These are phyloP conservation scores for Rhabditoides inermis DNA, from an alignment of 2,888 invertebrate genomes.

Conservation along the genomic window DNA sequence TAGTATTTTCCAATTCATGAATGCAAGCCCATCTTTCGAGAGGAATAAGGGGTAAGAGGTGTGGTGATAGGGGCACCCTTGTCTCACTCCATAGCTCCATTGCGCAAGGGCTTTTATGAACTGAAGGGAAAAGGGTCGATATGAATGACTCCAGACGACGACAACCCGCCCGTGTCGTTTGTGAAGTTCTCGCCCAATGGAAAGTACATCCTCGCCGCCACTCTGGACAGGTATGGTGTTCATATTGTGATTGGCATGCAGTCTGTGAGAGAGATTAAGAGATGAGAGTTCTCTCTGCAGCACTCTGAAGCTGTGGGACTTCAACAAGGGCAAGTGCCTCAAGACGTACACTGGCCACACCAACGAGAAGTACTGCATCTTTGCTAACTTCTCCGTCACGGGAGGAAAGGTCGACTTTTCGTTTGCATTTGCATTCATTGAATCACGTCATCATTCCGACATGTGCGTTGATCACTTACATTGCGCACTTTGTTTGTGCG, in stretches of 20 bases:
- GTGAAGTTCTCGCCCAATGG: conserved; percentile 99
- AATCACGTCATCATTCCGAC: too few relatives aligned
- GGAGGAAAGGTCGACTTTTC: conserved; percentile 76
- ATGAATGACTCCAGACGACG: conserved; percentile 67
- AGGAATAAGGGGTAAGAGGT: too few relatives aligned
- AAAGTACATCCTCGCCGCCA: conserved; percentile 95
- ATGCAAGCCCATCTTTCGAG: too few relatives aligned
- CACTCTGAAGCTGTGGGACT: conserved; percentile 97
- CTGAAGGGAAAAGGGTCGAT: too few relatives aligned
- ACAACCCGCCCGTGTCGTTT: conserved; percentile 98
- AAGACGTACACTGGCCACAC: conserved; percentile 97
- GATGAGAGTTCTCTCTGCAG: conserved; percentile 44
- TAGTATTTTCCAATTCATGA: too few relatives aligned
- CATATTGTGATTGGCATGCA: background rate
- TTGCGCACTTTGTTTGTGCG: too few relatives aligned
- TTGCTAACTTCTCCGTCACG: conserved; percentile 98
- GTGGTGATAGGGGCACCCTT: too few relatives aligned
- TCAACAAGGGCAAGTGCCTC: conserved; percentile 92
- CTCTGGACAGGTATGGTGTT: conserved; percentile 73
- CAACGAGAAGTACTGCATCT: conserved; percentile 98
- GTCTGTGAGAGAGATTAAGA: background rate
- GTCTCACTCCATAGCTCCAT: too few relatives aligned
- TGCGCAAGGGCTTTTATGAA: too few relatives aligned
- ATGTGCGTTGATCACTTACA: too few relatives aligned
- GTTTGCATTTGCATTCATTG: too few relatives aligned